Evolutionary conservation across 1,140 invertebrate species (phyloP).

Genomic region (Aphelenchoides besseyi): DNA sequence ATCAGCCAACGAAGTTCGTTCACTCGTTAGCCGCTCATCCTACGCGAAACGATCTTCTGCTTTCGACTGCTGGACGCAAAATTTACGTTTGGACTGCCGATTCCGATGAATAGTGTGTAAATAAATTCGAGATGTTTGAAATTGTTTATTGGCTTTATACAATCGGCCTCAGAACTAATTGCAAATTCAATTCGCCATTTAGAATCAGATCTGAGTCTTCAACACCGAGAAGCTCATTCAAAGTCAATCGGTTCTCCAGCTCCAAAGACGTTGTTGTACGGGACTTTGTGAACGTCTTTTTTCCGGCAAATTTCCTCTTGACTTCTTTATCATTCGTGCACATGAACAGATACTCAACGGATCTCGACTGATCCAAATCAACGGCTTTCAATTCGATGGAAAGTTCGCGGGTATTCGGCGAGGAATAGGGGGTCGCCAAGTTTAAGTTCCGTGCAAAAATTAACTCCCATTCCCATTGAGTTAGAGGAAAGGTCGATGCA

Average conservation of each 20-base stretch:
- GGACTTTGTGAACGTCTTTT: slow-evolving; percentile 65
- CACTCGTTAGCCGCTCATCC: slow-evolving; percentile 46
- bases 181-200: slow-evolving; percentile 44
- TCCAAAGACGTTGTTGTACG: slow-evolving; percentile 44
- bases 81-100: slow-evolving; percentile 39
- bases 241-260: neutral
- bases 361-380: slow-evolving; percentile 64
- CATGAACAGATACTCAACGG: slow-evolving; percentile 64
- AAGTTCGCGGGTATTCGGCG: slow-evolving; percentile 50
- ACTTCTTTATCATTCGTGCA: slow-evolving; percentile 63
- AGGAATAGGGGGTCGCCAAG: slow-evolving; percentile 10
- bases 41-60: slow-evolving; percentile 27
- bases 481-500: slow-evolving; percentile 62
- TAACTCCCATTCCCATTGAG: slow-evolving; percentile 65
- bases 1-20: slow-evolving; percentile 41
- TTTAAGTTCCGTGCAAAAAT: slow-evolving; percentile 61
- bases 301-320: slow-evolving; percentile 63
- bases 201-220: slow-evolving; percentile 33
- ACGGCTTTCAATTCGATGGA: slow-evolving; percentile 62
- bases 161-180: slow-evolving; percentile 42
- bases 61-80: slow-evolving; percentile 35
- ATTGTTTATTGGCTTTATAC: slow-evolving; percentile 31
- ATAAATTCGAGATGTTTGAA: neutral
- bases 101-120: slow-evolving; percentile 21
- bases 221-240: slow-evolving; percentile 36